Conservation (phyloP, 2,797 vertebrate species). For the Phalloptychus januarius region DNA sequence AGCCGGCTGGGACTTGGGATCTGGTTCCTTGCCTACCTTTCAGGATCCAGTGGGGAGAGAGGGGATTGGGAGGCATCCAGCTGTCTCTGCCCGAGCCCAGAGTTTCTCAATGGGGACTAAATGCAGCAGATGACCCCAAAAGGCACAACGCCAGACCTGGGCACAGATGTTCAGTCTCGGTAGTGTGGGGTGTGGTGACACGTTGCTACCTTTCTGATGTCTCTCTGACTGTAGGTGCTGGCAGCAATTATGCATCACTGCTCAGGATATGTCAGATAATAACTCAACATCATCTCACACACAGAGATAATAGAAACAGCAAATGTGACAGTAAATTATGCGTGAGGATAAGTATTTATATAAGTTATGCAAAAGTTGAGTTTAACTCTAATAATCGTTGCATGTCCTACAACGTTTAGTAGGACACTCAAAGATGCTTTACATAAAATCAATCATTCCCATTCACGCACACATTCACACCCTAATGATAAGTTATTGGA, state of each 20-base stretch:
- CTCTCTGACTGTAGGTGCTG: constrained; percentile 54
- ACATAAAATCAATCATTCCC: too few species aligned
- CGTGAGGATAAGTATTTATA: neutral
- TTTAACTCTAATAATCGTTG: too few species aligned
- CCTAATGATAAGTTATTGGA: too few species aligned
- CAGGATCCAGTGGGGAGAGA: constrained; percentile 56
- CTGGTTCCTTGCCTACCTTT: constrained; percentile 59
- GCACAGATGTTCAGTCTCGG: constrained; percentile 69
- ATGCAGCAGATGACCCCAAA: constrained; percentile 61
- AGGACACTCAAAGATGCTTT: too few species aligned
- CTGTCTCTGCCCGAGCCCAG: constrained; percentile 49
- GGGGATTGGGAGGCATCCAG: constrained; percentile 40
- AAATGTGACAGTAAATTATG: constrained; percentile 25
- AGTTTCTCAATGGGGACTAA: constrained; percentile 47
- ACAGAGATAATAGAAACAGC: constrained; percentile 15
- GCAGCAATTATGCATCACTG: constrained; percentile 41
- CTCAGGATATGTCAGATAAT: constrained; percentile 56
- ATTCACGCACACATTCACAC: too few species aligned
- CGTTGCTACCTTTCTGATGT: constrained; percentile 26
- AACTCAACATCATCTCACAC: constrained; percentile 46
- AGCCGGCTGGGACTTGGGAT: constrained; percentile 57
- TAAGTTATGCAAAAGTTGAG: neutral
- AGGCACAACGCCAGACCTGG: constrained; percentile 43
- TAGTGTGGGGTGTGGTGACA: constrained; percentile 36
- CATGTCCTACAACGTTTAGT: too few species aligned